A percentile compares a stretch with the other conserved stretches of the same genome.
Evolutionary conservation across 2,888 invertebrate genomes (phyloP).

Genomic region (Panopea generosa): DNA sequence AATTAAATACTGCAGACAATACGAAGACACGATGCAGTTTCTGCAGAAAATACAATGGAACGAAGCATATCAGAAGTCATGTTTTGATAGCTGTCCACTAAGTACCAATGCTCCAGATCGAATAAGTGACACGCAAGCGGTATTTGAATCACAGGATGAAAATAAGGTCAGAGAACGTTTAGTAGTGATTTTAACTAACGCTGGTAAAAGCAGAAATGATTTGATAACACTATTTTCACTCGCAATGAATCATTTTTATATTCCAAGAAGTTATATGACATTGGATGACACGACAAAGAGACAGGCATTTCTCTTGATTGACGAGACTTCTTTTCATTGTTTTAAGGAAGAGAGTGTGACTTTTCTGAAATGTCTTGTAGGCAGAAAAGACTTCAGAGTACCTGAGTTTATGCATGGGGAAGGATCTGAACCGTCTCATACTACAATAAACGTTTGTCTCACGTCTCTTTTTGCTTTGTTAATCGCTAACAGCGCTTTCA

Average conservation of each 20-base stretch:
- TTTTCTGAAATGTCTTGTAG: conserved; percentile 30
- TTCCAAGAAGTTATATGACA: conserved; percentile 12
- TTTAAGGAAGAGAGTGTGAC: not conserved
- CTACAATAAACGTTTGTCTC: conserved; percentile 16
- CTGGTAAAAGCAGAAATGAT: too few species aligned
- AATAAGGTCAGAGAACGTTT: too few species aligned
- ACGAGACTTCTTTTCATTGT: not conserved
- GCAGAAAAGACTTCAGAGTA: conserved; percentile 27
- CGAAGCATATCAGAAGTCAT: too few species aligned
- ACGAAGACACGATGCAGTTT: too few species aligned
- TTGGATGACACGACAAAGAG: conserved; percentile 23
- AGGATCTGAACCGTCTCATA: conserved; percentile 15
- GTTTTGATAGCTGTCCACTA: too few species aligned
- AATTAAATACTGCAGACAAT: too few species aligned
- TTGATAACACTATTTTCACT: conserved; percentile 11
- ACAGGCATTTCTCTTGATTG: conserved; percentile 7
- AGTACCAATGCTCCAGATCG: too few species aligned
- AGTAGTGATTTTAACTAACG: too few species aligned
- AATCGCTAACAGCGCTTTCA: not conserved
- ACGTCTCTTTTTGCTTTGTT: conserved; percentile 8
- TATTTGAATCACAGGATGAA: too few species aligned
- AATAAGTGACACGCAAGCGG: too few species aligned
- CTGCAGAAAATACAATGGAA: too few species aligned
- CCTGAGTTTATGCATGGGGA: conserved; percentile 13
- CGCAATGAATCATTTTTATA: conserved; percentile 31